Conservation (phyloP, 2,113 vertebrate species). For the Pluvianellus socialis region DNA sequence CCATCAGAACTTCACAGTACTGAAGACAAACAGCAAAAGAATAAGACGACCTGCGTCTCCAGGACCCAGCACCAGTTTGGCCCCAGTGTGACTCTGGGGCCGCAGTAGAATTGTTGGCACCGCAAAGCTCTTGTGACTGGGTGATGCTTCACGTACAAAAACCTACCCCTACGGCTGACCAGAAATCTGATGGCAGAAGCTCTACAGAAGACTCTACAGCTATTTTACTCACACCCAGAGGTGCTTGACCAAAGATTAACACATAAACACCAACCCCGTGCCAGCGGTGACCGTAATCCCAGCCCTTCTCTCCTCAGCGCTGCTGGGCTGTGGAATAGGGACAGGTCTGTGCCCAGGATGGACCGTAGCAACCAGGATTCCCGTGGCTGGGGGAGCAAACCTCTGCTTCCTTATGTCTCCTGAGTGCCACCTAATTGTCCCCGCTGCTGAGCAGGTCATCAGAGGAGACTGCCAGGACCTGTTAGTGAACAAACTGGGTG, state of each 20-base stretch:
- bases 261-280: background rate
- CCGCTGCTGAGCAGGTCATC: background rate
- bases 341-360: background rate
- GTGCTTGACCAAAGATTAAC: background rate
- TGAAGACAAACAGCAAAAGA: background rate
- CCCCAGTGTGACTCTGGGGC: accelerated
- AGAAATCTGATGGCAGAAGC: background rate
- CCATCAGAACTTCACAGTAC: background rate
- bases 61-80: background rate
- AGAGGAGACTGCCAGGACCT: background rate
- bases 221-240: background rate
- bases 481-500: background rate
- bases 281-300: background rate
- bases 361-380: background rate
- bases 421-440: background rate
- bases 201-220: background rate
- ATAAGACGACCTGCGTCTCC: background rate
- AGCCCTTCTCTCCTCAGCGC: background rate
- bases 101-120: background rate
- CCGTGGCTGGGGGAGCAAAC: background rate
- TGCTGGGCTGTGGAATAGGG: background rate
- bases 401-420: background rate
- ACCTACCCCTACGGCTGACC: background rate
- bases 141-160: background rate
- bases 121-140: background rate